phyloP scores from a whole-genome alignment of 2,113 vertebrate genomes.

The Xiphophorus maculatus region DNA sequence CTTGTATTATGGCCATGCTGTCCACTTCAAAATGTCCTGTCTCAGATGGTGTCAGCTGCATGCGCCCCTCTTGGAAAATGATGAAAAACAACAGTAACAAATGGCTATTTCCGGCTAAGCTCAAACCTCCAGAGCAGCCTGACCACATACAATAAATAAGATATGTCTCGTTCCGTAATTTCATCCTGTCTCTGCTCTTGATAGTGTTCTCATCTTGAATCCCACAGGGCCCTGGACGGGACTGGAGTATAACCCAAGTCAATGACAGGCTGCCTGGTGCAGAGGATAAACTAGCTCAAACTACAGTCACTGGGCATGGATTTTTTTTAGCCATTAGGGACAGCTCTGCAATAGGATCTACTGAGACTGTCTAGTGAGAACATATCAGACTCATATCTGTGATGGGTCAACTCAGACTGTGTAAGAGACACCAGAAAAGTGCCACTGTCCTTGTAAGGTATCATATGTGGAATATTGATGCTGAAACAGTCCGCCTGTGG shows the following conservation, averaged over 20 bases:
- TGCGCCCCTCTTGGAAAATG: conserved; percentile 62
- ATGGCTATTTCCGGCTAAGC: conserved; percentile 70
- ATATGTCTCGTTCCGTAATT: conserved; percentile 73
- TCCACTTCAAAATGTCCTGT: conserved; percentile 55
- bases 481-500: conserved; percentile 59
- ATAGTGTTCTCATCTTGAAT: conserved; percentile 57
- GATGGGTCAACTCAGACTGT: conserved; percentile 46
- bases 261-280: conserved; percentile 59
- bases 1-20: conserved; percentile 45
- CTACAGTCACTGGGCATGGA: conserved; percentile 67
- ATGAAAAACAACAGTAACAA: conserved; percentile 69
- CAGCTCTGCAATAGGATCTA: conserved; percentile 70
- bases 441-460: conserved; percentile 67
- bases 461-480: conserved; percentile 69
- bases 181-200: conserved; percentile 67
- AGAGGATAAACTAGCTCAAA: conserved; percentile 71
- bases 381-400: conserved; percentile 61
- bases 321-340: conserved; percentile 75
- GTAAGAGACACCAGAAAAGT: conserved; percentile 67
- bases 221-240: conserved; percentile 32
- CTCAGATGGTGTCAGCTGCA: conserved; percentile 58
- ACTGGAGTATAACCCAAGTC: conserved; percentile 56
- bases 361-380: conserved; percentile 41
- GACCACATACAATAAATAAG: conserved; percentile 79
- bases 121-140: conserved; percentile 63